Percentiles rank a stretch among this genome's conserved stretches.
Evolutionary conservation across 1,140 invertebrate genomes (phyloP).

Genomic region (Musca vetustissima): DNA sequence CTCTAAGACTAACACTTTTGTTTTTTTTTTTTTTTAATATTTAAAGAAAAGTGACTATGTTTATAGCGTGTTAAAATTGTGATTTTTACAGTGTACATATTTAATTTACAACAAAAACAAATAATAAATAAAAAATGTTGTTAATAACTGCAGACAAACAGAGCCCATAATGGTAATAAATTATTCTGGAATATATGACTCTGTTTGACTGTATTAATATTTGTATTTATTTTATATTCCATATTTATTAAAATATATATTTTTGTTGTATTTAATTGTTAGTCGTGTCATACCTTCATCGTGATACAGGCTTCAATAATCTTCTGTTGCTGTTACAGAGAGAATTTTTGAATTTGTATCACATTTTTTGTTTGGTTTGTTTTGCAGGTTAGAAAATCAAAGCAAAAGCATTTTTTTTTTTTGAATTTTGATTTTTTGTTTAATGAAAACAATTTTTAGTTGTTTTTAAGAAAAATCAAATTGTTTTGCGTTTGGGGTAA

Average conservation of each 20-base stretch:
- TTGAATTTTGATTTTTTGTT: slow-evolving; percentile 19
- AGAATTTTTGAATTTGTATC: slow-evolving; percentile 37
- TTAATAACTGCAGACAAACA: too few species aligned
- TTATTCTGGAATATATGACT: too few species aligned
- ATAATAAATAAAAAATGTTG: too few species aligned
- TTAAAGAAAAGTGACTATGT: too few species aligned
- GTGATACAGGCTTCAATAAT: slow-evolving; percentile 88
- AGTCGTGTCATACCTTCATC: slow-evolving; percentile 74
- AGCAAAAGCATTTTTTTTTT: slow-evolving; percentile 21
- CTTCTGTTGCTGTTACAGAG: slow-evolving; percentile 68
- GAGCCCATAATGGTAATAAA: too few species aligned
- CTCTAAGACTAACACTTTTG: too few species aligned
- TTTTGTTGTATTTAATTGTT: not conserved
- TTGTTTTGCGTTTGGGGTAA: not conserved
- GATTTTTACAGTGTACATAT: too few species aligned
- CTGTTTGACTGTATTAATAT: too few species aligned
- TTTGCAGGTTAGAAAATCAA: slow-evolving; percentile 2
- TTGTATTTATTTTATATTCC: not conserved
- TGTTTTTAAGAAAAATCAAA: not conserved
- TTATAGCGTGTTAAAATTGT: too few species aligned
- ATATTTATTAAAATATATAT: not conserved
- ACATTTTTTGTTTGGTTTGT: slow-evolving; percentile 23
- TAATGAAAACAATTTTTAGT: not conserved
- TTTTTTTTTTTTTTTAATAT: too few species aligned
- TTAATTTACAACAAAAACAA: too few species aligned